Evolutionary conservation across 2,113 vertebrate genomes (phyloP).

Genomic region (Paradisaea rubra): DNA sequence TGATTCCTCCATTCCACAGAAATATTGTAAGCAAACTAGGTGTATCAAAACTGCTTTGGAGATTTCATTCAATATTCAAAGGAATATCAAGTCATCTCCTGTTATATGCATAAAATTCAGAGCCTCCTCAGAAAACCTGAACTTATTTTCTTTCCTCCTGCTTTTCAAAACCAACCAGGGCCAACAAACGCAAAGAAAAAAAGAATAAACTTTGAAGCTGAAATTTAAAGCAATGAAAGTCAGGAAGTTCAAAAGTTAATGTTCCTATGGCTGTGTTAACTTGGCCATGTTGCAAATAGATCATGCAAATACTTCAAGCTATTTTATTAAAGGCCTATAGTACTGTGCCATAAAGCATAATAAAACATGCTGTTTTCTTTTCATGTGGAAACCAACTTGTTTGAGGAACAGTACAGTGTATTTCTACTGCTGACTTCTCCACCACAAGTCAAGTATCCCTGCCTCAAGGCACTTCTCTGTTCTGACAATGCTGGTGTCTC

Average conservation of each 20-base stretch:
- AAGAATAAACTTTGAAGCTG: slow-evolving; percentile 51
- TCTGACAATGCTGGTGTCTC: background rate
- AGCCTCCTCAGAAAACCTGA: background rate
- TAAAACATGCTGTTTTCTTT: slow-evolving; percentile 25
- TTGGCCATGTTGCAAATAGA: slow-evolving; percentile 56
- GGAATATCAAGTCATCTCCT: background rate
- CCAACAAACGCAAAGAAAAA: slow-evolving; percentile 50
- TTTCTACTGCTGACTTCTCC: background rate
- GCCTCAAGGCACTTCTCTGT: background rate
- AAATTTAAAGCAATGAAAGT: slow-evolving; percentile 52
- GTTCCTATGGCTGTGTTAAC: slow-evolving; percentile 46
- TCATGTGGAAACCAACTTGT: background rate
- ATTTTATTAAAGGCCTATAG: slow-evolving; percentile 42
- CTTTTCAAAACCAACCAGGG: slow-evolving; percentile 37
- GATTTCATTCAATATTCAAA: background rate
- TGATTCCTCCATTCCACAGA: background rate
- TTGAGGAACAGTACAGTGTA: background rate
- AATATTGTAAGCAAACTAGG: background rate
- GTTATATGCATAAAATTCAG: background rate
- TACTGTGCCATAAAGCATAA: background rate
- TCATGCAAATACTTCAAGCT: slow-evolving; percentile 39
- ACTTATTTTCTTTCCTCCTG: slow-evolving; percentile 11
- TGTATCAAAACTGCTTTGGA: background rate
- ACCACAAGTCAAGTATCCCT: background rate
- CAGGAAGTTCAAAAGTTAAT: slow-evolving; percentile 67